phyloP scores from a whole-genome alignment of 2,797 vertebrate species.

The Podargus strigoides region DNA sequence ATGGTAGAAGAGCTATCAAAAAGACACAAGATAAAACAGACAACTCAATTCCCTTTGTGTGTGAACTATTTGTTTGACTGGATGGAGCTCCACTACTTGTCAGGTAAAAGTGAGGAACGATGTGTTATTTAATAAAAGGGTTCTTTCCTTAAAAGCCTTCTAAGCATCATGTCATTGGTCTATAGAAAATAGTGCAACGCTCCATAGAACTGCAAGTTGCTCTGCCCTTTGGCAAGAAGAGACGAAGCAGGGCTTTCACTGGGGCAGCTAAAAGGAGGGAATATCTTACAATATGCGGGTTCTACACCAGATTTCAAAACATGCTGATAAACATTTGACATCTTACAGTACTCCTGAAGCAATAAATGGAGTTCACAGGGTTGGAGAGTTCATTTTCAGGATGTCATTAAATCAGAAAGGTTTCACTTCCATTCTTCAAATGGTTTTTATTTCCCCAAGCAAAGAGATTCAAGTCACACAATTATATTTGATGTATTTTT shows the following conservation, averaged over 20 bases:
- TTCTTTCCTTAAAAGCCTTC: background rate
- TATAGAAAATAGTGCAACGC: background rate
- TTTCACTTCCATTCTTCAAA: constrained; percentile 41
- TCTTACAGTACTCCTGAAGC: constrained; percentile 37
- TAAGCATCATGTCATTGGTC: background rate
- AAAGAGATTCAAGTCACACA: background rate
- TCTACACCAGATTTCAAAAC: constrained; percentile 31
- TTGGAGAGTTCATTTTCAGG: constrained; percentile 51
- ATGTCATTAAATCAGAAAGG: constrained; percentile 42
- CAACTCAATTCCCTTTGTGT: background rate
- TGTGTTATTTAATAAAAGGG: background rate
- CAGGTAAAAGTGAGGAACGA: background rate
- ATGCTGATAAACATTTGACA: background rate
- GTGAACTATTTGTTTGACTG: background rate
- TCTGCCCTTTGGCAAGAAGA: background rate
- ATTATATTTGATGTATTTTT: constrained; percentile 18
- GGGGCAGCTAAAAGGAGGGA: background rate
- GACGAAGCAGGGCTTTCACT: background rate
- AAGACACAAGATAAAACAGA: background rate
- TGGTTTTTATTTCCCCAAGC: constrained; percentile 19
- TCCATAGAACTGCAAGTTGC: background rate
- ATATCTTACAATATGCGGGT: background rate
- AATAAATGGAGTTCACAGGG: constrained; percentile 56
- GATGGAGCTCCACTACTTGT: background rate
- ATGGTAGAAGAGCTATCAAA: background rate